phyloP scores from a whole-genome alignment of 2,888 invertebrate genomes.

The Noctua janthina region DNA sequence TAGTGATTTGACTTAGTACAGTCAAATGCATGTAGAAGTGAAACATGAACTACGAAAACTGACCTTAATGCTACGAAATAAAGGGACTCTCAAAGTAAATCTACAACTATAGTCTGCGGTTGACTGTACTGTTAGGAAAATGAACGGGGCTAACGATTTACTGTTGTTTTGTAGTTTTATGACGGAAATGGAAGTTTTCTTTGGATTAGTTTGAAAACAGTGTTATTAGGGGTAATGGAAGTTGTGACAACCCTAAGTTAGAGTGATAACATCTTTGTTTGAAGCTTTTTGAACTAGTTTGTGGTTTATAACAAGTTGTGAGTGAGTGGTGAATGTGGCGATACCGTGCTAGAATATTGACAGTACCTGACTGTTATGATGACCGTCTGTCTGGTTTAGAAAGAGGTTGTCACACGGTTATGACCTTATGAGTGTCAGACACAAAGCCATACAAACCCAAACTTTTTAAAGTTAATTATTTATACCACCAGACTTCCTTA shows the following conservation, averaged over 20 bases:
- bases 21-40: background rate
- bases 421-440: background rate
- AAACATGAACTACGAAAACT: background rate
- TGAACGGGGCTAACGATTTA: conserved; percentile 15
- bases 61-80: background rate
- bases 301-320: background rate
- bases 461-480: background rate
- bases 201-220: conserved; percentile 18
- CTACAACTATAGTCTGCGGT: background rate
- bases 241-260: conserved; percentile 5
- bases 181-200: conserved; percentile 30
- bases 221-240: conserved; percentile 1
- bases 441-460: background rate
- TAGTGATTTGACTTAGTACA: conserved; percentile 32
- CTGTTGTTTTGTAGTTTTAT: conserved; percentile 8
- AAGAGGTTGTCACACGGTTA: background rate
- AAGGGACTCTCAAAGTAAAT: background rate
- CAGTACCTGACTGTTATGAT: background rate
- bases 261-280: background rate
- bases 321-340: background rate
- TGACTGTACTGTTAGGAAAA: conserved; percentile 7
- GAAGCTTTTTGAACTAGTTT: background rate
- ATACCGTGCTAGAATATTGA: background rate
- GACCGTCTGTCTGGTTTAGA: background rate
- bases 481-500: background rate